A percentile compares a stretch with the other conserved stretches of the same genome.
Conservation (phyloP, 2,113 vertebrate genomes). For the Sinocyclocheilus rhinocerous region DNA sequence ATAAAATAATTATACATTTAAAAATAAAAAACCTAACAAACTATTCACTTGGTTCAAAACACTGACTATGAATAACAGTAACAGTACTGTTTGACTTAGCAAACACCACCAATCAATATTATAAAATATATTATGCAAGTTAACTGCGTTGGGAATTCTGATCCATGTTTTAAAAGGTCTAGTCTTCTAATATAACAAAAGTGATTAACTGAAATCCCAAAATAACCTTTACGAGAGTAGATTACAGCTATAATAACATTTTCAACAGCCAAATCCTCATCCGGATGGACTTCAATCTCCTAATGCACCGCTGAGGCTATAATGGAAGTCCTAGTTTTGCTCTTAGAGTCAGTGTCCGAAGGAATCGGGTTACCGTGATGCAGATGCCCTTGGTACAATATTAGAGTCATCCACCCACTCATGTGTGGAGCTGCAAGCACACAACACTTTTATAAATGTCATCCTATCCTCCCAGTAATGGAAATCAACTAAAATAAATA, state of each 20-base stretch:
- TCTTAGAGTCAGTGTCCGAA: conserved; percentile 25
- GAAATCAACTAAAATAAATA: too few relatives aligned
- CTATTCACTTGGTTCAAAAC: neutral
- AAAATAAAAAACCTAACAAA: neutral
- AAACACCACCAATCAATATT: neutral
- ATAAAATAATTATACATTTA: neutral
- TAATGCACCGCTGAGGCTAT: neutral
- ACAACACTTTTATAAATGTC: conserved; percentile 54
- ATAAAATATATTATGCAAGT: neutral
- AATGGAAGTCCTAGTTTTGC: neutral
- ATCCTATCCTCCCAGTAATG: conserved; percentile 56
- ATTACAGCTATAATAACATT: conserved; percentile 18
- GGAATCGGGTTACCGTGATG: conserved; percentile 43
- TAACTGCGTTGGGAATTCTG: neutral
- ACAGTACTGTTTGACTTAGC: neutral
- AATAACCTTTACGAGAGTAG: conserved; percentile 5
- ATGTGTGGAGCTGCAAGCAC: conserved; percentile 12
- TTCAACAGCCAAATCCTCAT: conserved; percentile 13
- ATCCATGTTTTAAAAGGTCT: neutral
- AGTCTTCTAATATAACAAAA: neutral
- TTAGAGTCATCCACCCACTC: conserved; percentile 38
- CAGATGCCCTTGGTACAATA: conserved; percentile 59
- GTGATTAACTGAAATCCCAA: conserved; percentile 1
- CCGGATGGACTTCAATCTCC: neutral
- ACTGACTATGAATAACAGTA: neutral